Base-by-base conservation (phyloP, 2,113 vertebrate genomes). In the Gopherus evgoodei region DNA sequence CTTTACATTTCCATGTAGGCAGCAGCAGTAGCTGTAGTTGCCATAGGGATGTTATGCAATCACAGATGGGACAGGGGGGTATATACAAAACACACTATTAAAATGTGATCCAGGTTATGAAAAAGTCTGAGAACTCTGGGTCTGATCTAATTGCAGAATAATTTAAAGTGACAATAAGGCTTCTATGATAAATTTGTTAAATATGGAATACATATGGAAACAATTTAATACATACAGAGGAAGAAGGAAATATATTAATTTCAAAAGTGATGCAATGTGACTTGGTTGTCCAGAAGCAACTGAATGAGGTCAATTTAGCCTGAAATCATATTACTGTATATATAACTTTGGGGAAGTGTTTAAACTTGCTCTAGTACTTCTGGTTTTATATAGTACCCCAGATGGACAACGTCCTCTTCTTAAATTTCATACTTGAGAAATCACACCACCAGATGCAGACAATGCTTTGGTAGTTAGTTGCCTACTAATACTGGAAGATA, bases 161-260 rank as follows among this genome's bases (percentile, higher is more conserved):
- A 95, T 95, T 97, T 95, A 75, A 83, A 97, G 79, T 87, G 92
- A 96, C 94, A 96, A 95, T 89, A 91, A 94, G 83, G 95, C 22
- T 94, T 53, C 93, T 93, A 14, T 84, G 89, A 97, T 87, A 86
- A 92, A 97, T 97, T 91, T 94, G 54, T 89, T 89, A 92, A 95
- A 96, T 97, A 88, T 94, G 90, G 84, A 93, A 49, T 93, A 87
- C 97, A 97, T 92, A 83, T 97, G 97, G 91, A 96, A 94, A 69
- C 88, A 93, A 97, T 97, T 89, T 97, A 87, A 95, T 96, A 47
- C 54, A 35, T 49, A 88, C 22, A 93, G 88, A 35, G 0, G 2
- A 90, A 86, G 88, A 87, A 96, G 50, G 52, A 93, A 94, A 95
- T 65, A 65, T 11, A 78, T 82, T 90, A 44, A 83, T 93, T 97